A percentile compares a stretch with the other conserved stretches of the same genome.
These are phyloP conservation scores for Ryuthela nishihirai DNA, from an alignment of 2,888 invertebrate species.

Conservation along the genomic window DNA sequence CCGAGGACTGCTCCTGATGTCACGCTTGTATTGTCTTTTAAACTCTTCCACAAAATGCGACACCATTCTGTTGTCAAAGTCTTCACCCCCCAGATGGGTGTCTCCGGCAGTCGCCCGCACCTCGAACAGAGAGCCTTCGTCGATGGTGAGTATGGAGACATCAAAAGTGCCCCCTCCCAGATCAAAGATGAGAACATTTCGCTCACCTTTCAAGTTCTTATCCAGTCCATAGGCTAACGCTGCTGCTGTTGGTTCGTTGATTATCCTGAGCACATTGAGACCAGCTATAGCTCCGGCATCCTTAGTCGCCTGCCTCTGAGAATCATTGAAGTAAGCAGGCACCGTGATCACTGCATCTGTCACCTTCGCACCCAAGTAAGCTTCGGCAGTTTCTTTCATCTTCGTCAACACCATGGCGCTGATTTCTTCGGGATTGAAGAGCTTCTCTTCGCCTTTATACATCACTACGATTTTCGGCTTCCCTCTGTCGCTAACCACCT, in stretches of 20 bases:
- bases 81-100: constrained; percentile 72
- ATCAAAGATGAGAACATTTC: constrained; percentile 58
- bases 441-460: constrained; percentile 52
- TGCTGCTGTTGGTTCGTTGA: constrained; percentile 50
- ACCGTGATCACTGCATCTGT: constrained; percentile 75
- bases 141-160: constrained; percentile 55
- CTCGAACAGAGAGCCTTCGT: constrained; percentile 62
- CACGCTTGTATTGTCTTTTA: constrained; percentile 57
- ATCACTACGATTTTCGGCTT: constrained; percentile 46
- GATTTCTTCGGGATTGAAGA: constrained; percentile 65
- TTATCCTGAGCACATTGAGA: constrained; percentile 77
- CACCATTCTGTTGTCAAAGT: constrained; percentile 59
- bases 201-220: constrained; percentile 54
- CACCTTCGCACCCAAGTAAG: constrained; percentile 63
- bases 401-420: constrained; percentile 64
- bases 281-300: constrained; percentile 80
- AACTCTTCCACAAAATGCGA: constrained; percentile 71
- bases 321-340: constrained; percentile 71
- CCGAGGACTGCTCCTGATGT: constrained; percentile 53
- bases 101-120: constrained; percentile 76
- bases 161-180: constrained; percentile 55
- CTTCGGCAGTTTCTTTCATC: constrained; percentile 67
- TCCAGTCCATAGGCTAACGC: constrained; percentile 50
- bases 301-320: constrained; percentile 72
- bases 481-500: constrained; percentile 61